These are phyloP conservation scores for Liparis tanakae DNA, from an alignment of 2,797 vertebrate genomes.

Conservation along the genomic window DNA sequence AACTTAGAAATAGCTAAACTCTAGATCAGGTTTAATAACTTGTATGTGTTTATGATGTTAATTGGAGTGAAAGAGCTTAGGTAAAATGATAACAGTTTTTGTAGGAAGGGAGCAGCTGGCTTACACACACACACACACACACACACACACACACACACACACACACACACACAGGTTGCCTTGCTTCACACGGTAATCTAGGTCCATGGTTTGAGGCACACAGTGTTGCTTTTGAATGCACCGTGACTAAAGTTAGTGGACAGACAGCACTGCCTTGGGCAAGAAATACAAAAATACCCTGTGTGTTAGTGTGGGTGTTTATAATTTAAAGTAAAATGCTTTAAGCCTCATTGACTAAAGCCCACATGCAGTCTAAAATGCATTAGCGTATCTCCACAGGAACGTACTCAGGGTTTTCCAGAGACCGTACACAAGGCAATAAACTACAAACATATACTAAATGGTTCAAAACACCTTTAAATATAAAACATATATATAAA, in stretches of 20 bases:
- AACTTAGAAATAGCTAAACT: neutral
- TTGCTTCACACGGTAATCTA: slow-evolving; percentile 67
- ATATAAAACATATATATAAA: neutral
- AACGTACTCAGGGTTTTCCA: slow-evolving; percentile 34
- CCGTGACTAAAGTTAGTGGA: slow-evolving; percentile 76
- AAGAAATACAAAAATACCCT: slow-evolving; percentile 59
- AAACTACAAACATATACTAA: slow-evolving; percentile 4
- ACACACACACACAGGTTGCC: slow-evolving; percentile 26
- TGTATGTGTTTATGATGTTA: slow-evolving; percentile 25
- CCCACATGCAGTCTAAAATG: slow-evolving; percentile 46
- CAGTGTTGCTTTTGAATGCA: slow-evolving; percentile 72
- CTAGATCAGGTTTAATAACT: slow-evolving; percentile 1
- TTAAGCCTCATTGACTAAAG: slow-evolving; percentile 64
- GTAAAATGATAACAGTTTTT: slow-evolving; percentile 25
- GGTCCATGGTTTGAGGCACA: slow-evolving; percentile 68
- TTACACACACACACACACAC: slow-evolving; percentile 17
- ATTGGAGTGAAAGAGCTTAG: slow-evolving; percentile 34
- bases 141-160: slow-evolving; percentile 21
- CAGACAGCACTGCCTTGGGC: slow-evolving; percentile 64
- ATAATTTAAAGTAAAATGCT: slow-evolving; percentile 58
- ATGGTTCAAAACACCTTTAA: slow-evolving; percentile 8
- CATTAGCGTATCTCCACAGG: slow-evolving; percentile 57
- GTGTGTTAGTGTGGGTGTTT: neutral
- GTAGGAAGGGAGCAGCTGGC: slow-evolving; percentile 36
- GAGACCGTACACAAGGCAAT: slow-evolving; percentile 25